These are phyloP conservation scores for Enchytraeus crypticus DNA, from an alignment of 2,888 invertebrate genomes.

Conservation along the genomic window DNA sequence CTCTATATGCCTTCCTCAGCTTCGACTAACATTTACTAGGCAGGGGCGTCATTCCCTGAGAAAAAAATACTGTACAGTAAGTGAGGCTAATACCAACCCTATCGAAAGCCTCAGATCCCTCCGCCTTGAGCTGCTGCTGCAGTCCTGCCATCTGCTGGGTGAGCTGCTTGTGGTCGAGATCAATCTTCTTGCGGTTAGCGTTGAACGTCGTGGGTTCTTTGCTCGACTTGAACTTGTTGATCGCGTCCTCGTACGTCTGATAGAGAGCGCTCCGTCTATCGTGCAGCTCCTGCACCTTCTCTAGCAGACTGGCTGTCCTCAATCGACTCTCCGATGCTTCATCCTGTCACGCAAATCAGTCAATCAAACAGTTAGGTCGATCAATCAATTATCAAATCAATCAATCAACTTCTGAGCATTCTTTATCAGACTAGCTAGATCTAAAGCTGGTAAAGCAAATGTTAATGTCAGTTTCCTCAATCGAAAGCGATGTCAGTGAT, in stretches of 20 bases:
- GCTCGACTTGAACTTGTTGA: slow-evolving; percentile 56
- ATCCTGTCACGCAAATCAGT: slow-evolving; percentile 43
- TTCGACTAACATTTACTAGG: too few relatives aligned
- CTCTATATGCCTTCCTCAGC: too few relatives aligned
- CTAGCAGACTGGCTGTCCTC: slow-evolving; percentile 48
- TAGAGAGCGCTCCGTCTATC: slow-evolving; percentile 57
- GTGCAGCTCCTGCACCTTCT: slow-evolving; percentile 56
- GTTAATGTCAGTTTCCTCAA: too few relatives aligned
- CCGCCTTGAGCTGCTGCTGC: slow-evolving; percentile 54
- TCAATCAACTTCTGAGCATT: background rate
- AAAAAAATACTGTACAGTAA: too few relatives aligned
- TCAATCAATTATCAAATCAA: too few relatives aligned
- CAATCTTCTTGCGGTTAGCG: slow-evolving; percentile 55
- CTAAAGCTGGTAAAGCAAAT: too few relatives aligned
- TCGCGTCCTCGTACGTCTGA: slow-evolving; percentile 57
- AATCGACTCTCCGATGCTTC: slow-evolving; percentile 53
- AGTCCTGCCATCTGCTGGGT: slow-evolving; percentile 54
- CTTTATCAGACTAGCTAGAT: too few relatives aligned
- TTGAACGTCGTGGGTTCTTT: slow-evolving; percentile 53
- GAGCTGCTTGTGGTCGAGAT: slow-evolving; percentile 56
- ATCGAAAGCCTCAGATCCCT: slow-evolving; percentile 57
- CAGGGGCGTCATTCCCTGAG: too few relatives aligned
- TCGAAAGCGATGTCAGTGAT: too few relatives aligned
- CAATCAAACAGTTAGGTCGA: background rate
- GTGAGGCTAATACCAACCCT: too few relatives aligned